Evolutionary conservation across 2,888 invertebrate species (phyloP).

Genomic region (Netelia inedita): DNA sequence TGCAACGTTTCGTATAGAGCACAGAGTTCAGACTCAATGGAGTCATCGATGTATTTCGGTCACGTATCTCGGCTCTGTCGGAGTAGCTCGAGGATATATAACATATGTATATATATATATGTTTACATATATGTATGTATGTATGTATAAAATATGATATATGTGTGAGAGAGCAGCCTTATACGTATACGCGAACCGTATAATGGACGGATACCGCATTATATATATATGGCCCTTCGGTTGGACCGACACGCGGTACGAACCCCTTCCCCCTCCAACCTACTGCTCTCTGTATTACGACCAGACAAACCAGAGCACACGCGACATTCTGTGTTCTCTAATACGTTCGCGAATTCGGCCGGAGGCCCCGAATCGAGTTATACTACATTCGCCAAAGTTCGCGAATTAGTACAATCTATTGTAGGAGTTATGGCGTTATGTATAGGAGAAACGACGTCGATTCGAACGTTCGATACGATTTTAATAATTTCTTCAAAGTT

Average conservation of each 20-base stretch:
- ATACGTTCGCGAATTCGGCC: conserved; percentile 32
- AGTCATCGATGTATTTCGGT: conserved; percentile 68
- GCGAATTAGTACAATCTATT: not conserved
- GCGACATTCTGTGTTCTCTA: conserved; percentile 23
- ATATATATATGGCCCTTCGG: conserved; percentile 52
- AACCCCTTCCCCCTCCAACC: not conserved
- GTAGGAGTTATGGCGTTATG: not conserved
- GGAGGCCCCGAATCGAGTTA: conserved; percentile 20
- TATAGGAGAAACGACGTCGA: not conserved
- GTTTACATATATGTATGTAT: conserved; percentile 16
- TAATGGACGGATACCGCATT: conserved; percentile 59
- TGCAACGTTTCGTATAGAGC: not conserved
- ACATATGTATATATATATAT: not conserved
- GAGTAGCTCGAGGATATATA: conserved; percentile 19
- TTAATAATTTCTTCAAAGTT: not conserved
- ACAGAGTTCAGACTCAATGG: conserved; percentile 58
- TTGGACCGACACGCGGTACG: conserved; percentile 12
- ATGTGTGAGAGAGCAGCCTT: conserved; percentile 1
- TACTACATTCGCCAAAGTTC: conserved; percentile 12
- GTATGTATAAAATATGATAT: not conserved
- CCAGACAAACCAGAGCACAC: conserved; percentile 29
- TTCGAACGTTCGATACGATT: not conserved
- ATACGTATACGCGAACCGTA: conserved; percentile 44
- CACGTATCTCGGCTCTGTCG: conserved; percentile 62
- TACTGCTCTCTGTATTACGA: not conserved